Evolutionary conservation across 2,797 vertebrate species (phyloP).

Genomic region (Typhlichthys eigenmanni): DNA sequence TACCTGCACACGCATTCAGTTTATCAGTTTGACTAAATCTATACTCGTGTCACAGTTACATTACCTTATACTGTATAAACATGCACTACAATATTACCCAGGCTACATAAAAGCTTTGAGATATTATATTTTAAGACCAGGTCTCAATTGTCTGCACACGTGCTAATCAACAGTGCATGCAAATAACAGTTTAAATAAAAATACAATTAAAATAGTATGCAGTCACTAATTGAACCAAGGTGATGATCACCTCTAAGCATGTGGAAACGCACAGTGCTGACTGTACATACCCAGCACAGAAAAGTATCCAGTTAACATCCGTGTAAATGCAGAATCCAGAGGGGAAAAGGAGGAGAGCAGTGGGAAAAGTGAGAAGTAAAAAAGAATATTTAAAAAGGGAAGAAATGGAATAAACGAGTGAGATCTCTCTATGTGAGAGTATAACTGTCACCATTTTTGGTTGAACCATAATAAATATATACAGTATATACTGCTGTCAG

Average conservation of each 20-base stretch:
- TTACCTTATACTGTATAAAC: too few species aligned
- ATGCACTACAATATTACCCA: too few species aligned
- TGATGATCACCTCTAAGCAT: not conserved
- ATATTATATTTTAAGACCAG: too few species aligned
- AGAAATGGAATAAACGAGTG: constrained; percentile 21
- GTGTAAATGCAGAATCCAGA: constrained; percentile 52
- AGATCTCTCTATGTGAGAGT: constrained; percentile 15
- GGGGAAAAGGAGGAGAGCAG: constrained; percentile 19
- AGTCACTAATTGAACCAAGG: too few species aligned
- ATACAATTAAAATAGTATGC: too few species aligned
- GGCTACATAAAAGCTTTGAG: too few species aligned
- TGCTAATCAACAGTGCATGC: too few species aligned
- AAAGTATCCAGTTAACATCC: constrained; percentile 49
- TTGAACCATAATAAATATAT: too few species aligned
- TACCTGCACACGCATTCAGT: constrained; percentile 35
- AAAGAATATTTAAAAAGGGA: constrained; percentile 9
- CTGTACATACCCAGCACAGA: constrained; percentile 61
- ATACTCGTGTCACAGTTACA: too few species aligned
- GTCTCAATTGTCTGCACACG: too few species aligned
- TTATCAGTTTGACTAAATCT: not conserved
- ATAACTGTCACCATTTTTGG: not conserved
- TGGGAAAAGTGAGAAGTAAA: constrained; percentile 3
- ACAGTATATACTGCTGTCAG: too few species aligned
- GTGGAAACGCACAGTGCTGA: constrained; percentile 10
- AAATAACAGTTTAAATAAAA: too few species aligned